Base-by-base conservation (phyloP, 2,888 invertebrate species). In the Eristalinus aeneus region DNA sequence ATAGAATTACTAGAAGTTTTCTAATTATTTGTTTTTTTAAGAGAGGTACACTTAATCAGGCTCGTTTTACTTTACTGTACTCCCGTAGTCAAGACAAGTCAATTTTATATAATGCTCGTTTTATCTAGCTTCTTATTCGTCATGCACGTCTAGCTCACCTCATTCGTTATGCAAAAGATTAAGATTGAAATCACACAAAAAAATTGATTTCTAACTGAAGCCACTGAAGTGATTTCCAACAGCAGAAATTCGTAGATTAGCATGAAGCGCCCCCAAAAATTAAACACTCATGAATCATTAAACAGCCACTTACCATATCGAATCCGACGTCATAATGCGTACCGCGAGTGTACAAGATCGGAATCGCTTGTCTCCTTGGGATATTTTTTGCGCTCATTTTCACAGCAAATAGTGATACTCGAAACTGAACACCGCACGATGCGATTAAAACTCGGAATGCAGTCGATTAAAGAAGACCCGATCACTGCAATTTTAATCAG, bases 311-410 rank as follows among this genome's bases (percentile, higher is more conserved):
- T 93, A 97, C 97, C 93, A 97, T 95, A 93, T 97, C 97, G 90
- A 94, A 97, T 84, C 97, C 97, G 71, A 97, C 96, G 90, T 97
- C 97, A 91, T 97, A 97, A 92, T 97, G 96, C 0, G 95, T 96
- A 72, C 97, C 97, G 88, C 94, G 93, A 1, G 96, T 95, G 91
- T 96, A 95, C 67, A 97, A 93, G 22, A 97, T 95, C 0, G 97
- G 97, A 77, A 97, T 95, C 8, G 94, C 94, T 88, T 95, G 94
- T 77, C 96, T 93, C 82, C 95, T 90, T 27, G 90, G 91, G 85
- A 92, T 89, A 80, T 90, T 90, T 89, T 90, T 90, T 63, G 90
- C 89, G 61, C 89, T 89, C 76, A 88, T 88, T 31, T 74, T 84
- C 63, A 68, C 22, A 56, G 9, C 11, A 56, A 11, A 12, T 12